Evolutionary conservation across 2,797 vertebrate species (phyloP).

Genomic region (Macropodus opercularis): DNA sequence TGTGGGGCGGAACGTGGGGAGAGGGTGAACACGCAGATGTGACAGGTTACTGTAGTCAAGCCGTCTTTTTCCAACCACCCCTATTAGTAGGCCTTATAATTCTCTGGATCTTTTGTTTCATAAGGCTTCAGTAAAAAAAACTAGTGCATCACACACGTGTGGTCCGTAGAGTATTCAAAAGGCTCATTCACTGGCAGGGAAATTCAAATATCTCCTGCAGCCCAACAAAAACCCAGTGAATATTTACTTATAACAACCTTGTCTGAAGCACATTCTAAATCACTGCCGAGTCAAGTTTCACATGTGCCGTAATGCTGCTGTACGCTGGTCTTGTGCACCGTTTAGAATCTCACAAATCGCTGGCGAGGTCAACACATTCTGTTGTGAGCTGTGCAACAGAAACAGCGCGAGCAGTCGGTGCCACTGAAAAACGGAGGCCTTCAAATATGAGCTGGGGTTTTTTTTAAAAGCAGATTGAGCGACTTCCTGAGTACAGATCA

Average conservation of each 20-base stretch:
- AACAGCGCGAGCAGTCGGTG: slow-evolving; percentile 16
- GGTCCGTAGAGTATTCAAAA: slow-evolving; percentile 2
- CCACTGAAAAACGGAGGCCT: slow-evolving; percentile 15
- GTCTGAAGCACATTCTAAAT: background rate
- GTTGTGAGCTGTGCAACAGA: slow-evolving; percentile 18
- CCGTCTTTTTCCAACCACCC: background rate
- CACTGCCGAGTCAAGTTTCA: slow-evolving; percentile 1
- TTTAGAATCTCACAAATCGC: slow-evolving; percentile 14
- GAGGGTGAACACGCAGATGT: slow-evolving; percentile 29
- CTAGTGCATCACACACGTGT: too few species aligned
- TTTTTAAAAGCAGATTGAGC: slow-evolving; percentile 21
- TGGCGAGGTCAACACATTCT: slow-evolving; percentile 14
- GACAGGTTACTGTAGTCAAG: slow-evolving; percentile 28
- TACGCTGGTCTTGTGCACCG: background rate
- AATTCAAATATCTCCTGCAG: background rate
- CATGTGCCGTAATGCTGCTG: background rate
- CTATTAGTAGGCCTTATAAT: background rate
- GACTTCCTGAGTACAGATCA: slow-evolving; percentile 17
- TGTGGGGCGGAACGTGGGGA: slow-evolving; percentile 13
- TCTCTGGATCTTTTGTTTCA: background rate
- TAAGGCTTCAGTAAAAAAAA: background rate
- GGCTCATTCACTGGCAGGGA: background rate
- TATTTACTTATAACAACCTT: background rate
- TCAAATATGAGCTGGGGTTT: slow-evolving; percentile 3
- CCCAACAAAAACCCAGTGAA: background rate